Percentiles rank a stretch among this genome's conserved stretches.
Evolutionary conservation across 2,888 invertebrate genomes (phyloP).

Genomic region (Steinernema hermaphroditum): DNA sequence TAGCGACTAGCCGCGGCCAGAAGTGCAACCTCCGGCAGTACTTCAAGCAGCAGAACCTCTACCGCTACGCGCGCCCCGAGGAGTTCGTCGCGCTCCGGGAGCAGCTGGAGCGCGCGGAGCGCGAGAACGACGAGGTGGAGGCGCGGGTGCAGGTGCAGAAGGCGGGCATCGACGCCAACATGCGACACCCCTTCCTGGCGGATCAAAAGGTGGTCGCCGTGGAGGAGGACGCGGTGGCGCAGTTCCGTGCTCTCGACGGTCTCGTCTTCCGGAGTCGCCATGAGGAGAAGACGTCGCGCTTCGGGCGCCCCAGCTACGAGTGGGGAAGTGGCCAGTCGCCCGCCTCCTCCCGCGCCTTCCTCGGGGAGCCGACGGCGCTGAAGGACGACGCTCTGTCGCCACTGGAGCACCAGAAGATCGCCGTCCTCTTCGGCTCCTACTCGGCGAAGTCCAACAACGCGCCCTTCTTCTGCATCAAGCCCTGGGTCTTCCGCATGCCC

Average conservation of each 20-base stretch:
- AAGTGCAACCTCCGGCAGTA: constrained; percentile 72
- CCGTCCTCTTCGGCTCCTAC: constrained; percentile 80
- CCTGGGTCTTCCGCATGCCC: constrained; percentile 89
- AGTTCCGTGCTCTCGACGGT: constrained; percentile 84
- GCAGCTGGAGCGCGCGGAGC: constrained; percentile 22
- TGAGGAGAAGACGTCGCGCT: constrained; percentile 31
- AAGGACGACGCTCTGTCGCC: constrained; percentile 68
- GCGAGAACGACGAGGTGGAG: constrained; percentile 34
- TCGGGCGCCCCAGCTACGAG: constrained; percentile 33
- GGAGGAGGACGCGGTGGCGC: constrained; percentile 77
- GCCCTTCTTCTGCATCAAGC: constrained; percentile 85
- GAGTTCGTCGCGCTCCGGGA: constrained; percentile 33
- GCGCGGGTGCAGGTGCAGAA: constrained; percentile 36
- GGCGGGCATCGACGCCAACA: constrained; percentile 35
- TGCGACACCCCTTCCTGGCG: constrained; percentile 28
- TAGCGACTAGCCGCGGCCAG: constrained; percentile 76
- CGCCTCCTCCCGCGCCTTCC: constrained; percentile 3
- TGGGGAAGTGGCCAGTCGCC: constrained; percentile 11
- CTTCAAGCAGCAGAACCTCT: constrained; percentile 58
- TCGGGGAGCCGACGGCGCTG: neutral
- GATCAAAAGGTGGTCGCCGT: constrained; percentile 69
- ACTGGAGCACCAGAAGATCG: constrained; percentile 76
- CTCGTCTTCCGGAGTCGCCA: constrained; percentile 54
- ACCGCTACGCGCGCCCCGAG: constrained; percentile 33
- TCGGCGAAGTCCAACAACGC: constrained; percentile 78